phyloP scores from a whole-genome alignment of 2,888 invertebrate species.

The Euplagia quadripunctaria region DNA sequence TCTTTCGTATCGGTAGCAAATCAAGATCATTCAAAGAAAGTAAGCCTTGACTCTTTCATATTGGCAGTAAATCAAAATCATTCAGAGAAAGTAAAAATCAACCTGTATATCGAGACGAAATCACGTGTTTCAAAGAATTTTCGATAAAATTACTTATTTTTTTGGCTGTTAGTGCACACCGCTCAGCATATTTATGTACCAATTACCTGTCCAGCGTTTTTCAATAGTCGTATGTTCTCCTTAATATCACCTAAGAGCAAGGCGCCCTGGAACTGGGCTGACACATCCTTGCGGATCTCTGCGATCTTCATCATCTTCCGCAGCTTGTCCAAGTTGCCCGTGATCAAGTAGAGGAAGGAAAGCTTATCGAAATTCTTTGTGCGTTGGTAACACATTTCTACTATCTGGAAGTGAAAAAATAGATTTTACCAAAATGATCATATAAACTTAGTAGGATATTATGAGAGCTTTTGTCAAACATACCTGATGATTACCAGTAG shows the following conservation, averaged over 20 bases:
- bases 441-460: no score
- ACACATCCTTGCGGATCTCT: conserved; percentile 98
- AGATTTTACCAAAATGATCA: no score
- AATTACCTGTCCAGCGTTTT: conserved; percentile 88
- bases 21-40: no score
- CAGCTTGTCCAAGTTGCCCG: conserved; percentile 98
- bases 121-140: no score
- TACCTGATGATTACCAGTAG: conserved; percentile 97
- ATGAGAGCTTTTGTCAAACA: not conserved
- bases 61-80: no score
- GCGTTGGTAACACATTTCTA: conserved; percentile 99
- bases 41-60: no score
- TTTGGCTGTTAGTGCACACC: no score
- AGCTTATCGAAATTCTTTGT: conserved; percentile 99
- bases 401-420: conserved; percentile 84
- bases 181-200: no score
- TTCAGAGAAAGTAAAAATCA: no score
- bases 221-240: conserved; percentile 95
- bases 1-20: no score
- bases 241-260: conserved; percentile 96
- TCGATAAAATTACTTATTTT: no score
- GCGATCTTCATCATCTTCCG: conserved; percentile 99
- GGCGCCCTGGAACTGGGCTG: conserved; percentile 98
- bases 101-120: no score
- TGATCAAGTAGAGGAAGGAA: conserved; percentile 98